A percentile compares a stretch with the other conserved stretches of the same genome.
Evolutionary conservation across 2,113 vertebrate genomes (phyloP).

Genomic region (Condylura cristata): DNA sequence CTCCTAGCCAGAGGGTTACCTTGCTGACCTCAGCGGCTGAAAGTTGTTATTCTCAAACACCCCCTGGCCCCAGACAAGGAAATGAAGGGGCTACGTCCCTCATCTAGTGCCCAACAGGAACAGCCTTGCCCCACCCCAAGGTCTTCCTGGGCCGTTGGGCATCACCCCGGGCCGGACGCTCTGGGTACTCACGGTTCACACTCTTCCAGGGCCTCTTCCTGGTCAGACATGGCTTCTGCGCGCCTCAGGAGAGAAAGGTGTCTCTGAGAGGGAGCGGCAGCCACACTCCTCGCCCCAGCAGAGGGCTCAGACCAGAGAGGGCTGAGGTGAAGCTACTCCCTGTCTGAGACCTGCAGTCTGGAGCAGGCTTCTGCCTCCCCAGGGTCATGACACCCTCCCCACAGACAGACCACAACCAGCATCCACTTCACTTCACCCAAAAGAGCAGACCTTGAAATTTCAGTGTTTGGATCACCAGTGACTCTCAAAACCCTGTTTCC

Average conservation of each 20-base stretch:
- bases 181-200: conserved; percentile 89
- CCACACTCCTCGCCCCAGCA: no score
- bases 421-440: no score
- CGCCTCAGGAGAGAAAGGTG: conserved; percentile 18
- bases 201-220: conserved; percentile 89
- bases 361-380: no score
- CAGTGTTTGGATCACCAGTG: no score
- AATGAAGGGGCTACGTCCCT: background rate
- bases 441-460: no score
- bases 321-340: no score
- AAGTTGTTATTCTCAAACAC: background rate
- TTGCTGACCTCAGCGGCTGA: background rate
- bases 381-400: rapidly evolving
- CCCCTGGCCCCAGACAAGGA: background rate
- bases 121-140: background rate
- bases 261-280: background rate
- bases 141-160: rapidly evolving
- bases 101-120: background rate
- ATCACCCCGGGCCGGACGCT: rapidly evolving
- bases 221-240: conserved; percentile 90
- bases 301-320: background rate
- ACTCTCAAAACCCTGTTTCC: no score
- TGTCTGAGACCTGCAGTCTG: background rate
- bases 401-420: no score
- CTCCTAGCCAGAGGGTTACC: background rate